Percentiles rank a stretch among this genome's conserved stretches.
phyloP scores from a whole-genome alignment of 2,797 vertebrate genomes.

The Sebastes nivosus region DNA sequence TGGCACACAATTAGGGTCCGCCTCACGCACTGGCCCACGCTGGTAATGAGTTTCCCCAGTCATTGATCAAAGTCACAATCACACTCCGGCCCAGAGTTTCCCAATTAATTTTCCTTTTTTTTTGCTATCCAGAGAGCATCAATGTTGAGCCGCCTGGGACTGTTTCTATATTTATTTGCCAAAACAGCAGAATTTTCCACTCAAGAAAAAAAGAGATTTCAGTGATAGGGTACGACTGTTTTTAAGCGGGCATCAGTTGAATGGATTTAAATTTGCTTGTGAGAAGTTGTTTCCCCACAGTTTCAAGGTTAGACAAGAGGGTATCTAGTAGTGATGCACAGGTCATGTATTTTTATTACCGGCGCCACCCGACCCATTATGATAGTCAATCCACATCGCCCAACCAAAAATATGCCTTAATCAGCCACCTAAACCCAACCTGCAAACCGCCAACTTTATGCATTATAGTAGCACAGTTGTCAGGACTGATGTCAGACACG shows the following conservation, averaged over 20 bases:
- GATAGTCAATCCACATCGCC: neutral
- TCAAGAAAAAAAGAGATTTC: neutral
- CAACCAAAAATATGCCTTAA: neutral
- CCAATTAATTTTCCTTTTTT: conserved; percentile 72
- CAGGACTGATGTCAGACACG: neutral
- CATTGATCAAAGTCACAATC: conserved; percentile 87
- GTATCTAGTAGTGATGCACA: neutral
- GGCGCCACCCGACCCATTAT: neutral
- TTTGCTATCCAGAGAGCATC: conserved; percentile 46
- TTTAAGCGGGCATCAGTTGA: conserved; percentile 2
- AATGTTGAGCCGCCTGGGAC: conserved; percentile 44
- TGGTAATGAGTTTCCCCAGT: conserved; percentile 83
- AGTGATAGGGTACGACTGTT: conserved; percentile 1
- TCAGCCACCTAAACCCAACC: no score
- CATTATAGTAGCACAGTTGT: neutral
- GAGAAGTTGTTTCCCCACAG: conserved; percentile 1
- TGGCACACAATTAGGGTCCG: conserved; percentile 79
- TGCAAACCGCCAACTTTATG: neutral
- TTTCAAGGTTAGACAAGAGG: neutral
- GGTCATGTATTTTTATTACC: neutral
- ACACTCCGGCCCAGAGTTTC: conserved; percentile 72
- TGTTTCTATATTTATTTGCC: conserved; percentile 44
- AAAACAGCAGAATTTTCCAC: conserved; percentile 16
- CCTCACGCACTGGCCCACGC: conserved; percentile 70
- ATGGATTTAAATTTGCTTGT: neutral